These are phyloP conservation scores for Xerus rutilus DNA, from an alignment of 2,797 vertebrate genomes.

Conservation along the genomic window DNA sequence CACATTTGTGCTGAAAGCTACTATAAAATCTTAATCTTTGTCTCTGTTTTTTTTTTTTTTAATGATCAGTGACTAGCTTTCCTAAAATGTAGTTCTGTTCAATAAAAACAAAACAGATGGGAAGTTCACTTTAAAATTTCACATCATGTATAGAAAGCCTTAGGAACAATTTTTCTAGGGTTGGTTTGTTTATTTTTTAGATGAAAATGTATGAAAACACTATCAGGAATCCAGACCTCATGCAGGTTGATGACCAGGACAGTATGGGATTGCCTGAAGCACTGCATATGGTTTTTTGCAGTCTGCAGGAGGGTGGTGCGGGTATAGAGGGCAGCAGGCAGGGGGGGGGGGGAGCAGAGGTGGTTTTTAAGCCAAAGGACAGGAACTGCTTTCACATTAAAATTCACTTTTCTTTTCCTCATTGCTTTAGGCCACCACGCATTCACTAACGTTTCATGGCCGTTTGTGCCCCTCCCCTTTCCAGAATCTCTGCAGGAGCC, in stretches of 20 bases:
- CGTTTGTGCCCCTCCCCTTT: not conserved
- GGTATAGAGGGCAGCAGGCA: not conserved
- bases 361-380: not conserved
- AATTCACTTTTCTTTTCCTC: not conserved
- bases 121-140: slow-evolving; percentile 36
- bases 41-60: not conserved
- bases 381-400: not conserved
- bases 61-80: slow-evolving; percentile 57
- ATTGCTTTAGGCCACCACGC: not conserved
- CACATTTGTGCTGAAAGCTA: not conserved
- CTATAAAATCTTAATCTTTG: slow-evolving; percentile 42
- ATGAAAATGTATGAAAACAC: slow-evolving; percentile 80
- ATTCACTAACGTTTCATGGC: not conserved
- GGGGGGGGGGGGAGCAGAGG: not conserved
- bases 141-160: slow-evolving; percentile 39
- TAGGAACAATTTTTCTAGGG: slow-evolving; percentile 56
- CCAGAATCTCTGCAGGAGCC: not conserved
- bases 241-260: slow-evolving; percentile 81
- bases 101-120: not conserved
- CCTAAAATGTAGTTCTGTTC: slow-evolving; percentile 26
- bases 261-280: slow-evolving; percentile 79
- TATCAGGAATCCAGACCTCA: slow-evolving; percentile 76
- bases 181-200: slow-evolving; percentile 77
- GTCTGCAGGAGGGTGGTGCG: slow-evolving; percentile 45
- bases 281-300: not conserved